Evolutionary conservation across 2,888 invertebrate species (phyloP).

Genomic region (Callinectes sapidus): DNA sequence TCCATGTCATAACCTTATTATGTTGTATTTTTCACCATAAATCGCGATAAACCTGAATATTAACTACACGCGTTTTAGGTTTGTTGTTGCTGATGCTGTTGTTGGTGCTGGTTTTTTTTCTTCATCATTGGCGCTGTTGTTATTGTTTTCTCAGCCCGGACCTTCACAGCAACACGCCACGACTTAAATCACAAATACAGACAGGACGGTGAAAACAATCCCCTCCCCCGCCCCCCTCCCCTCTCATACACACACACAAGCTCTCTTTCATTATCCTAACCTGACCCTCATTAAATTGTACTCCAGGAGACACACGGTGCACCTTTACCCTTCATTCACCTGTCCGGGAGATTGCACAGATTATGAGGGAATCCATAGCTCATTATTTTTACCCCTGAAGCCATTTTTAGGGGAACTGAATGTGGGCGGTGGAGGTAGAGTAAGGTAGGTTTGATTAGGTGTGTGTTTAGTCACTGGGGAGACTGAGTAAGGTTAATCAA

Average conservation of each 20-base stretch:
- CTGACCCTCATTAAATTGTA: neutral
- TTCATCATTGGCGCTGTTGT: neutral
- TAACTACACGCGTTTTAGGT: neutral
- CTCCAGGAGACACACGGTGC: neutral
- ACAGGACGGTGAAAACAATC: neutral
- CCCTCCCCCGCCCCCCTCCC: too few species aligned
- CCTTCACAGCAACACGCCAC: neutral
- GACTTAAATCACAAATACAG: neutral
- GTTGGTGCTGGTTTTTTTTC: neutral
- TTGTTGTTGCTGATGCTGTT: neutral
- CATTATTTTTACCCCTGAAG: neutral
- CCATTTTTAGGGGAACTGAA: neutral
- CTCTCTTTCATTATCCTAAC: neutral
- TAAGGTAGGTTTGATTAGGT: neutral
- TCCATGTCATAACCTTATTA: neutral
- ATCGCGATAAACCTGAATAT: neutral
- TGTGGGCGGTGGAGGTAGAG: neutral
- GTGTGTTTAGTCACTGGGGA: neutral
- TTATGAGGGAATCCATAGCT: neutral
- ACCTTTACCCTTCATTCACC: neutral
- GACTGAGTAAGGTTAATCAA: too few species aligned
- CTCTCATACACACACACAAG: too few species aligned
- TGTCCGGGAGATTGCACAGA: neutral
- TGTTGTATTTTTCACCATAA: constrained; percentile 1
- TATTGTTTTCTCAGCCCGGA: neutral